Percentiles rank a stretch among this genome's conserved stretches.
phyloP scores from a whole-genome alignment of 2,888 invertebrate species.

The Drosophila subsilvestris region DNA sequence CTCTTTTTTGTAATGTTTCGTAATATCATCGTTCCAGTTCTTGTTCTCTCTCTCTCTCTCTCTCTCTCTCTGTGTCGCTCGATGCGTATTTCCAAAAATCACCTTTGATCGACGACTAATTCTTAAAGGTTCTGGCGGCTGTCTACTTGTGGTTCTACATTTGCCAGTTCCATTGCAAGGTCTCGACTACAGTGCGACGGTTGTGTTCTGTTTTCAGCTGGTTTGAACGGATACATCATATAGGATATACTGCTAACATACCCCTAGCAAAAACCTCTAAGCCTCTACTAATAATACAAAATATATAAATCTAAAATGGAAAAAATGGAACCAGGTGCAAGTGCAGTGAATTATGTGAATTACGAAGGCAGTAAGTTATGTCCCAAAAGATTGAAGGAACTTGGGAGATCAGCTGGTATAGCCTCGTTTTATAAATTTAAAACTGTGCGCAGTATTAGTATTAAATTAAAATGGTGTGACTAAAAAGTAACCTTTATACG shows the following conservation, averaged over 20 bases:
- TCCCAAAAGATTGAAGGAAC: neutral
- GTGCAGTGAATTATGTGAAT: constrained; percentile 46
- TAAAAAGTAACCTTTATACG: no score
- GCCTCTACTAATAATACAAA: neutral
- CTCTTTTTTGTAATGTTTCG: neutral
- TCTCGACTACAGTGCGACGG: constrained; percentile 65
- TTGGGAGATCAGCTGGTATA: constrained; percentile 13
- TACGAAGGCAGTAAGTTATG: constrained; percentile 64
- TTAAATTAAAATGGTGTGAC: neutral
- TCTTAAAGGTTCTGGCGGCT: constrained; percentile 36
- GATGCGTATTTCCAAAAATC: constrained; percentile 13
- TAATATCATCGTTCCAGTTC: constrained; percentile 22
- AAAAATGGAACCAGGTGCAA: constrained; percentile 58
- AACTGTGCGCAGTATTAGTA: neutral
- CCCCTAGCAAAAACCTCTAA: neutral
- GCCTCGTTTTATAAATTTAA: neutral
- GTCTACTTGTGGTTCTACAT: constrained; percentile 38
- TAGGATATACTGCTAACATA: constrained; percentile 28
- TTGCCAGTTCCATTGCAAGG: constrained; percentile 57
- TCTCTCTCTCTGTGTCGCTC: neutral
- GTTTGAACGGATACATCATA: neutral
- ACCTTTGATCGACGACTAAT: constrained; percentile 62
- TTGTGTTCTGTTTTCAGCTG: constrained; percentile 50
- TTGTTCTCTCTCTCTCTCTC: neutral
- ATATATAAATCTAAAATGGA: constrained; percentile 51